A percentile compares a stretch with the other conserved stretches of the same genome.
phyloP scores from a whole-genome alignment of 2,888 invertebrate genomes.

The Lasiommata megera region DNA sequence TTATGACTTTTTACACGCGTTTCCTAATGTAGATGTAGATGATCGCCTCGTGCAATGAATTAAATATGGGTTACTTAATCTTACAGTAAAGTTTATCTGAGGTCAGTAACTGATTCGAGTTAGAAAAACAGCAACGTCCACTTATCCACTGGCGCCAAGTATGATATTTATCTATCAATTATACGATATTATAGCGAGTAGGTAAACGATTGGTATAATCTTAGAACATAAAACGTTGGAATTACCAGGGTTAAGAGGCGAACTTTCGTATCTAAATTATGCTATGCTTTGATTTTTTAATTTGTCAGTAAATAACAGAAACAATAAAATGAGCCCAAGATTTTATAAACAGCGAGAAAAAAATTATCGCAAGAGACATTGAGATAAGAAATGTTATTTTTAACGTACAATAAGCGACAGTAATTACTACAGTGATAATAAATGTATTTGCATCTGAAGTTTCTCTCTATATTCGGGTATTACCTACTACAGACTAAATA shows the following conservation, averaged over 20 bases:
- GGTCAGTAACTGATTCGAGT: constrained; percentile 62
- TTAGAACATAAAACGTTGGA: constrained; percentile 3
- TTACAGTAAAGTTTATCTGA: constrained; percentile 63
- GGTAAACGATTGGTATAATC: background rate
- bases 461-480: no score
- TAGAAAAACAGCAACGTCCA: constrained; percentile 58
- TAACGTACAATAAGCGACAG: no score
- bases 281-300: background rate
- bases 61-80: constrained; percentile 52
- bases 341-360: no score
- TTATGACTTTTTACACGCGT: constrained; percentile 33
- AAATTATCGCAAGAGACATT: no score
- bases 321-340: no score
- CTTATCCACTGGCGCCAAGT: constrained; percentile 61
- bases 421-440: no score
- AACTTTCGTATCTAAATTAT: background rate
- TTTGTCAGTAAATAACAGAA: no score
- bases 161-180: constrained; percentile 36
- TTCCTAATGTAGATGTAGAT: constrained; percentile 42
- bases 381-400: no score
- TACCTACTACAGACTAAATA: no score
- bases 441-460: no score
- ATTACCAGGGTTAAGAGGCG: constrained; percentile 10
- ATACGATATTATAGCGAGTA: background rate
- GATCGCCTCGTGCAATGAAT: constrained; percentile 54